phyloP scores from a whole-genome alignment of 2,888 invertebrate genomes.

The Pristionchus entomophagus region DNA sequence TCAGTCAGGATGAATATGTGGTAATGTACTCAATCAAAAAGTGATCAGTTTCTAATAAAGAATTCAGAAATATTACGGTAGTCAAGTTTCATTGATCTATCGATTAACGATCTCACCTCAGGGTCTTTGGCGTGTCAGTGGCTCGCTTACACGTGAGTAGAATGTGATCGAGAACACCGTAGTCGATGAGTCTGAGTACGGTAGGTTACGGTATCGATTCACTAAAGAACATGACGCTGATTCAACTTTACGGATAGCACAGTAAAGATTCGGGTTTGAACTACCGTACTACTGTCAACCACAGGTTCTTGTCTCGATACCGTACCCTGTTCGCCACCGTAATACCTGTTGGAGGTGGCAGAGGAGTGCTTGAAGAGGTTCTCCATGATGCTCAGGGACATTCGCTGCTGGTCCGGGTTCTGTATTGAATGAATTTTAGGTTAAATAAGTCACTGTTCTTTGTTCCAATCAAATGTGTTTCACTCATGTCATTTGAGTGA shows the following conservation, averaged over 20 bases:
- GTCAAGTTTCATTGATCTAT: neutral
- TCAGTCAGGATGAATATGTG: too few species aligned
- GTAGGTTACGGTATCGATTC: neutral
- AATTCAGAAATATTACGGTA: too few species aligned
- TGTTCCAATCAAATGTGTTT: neutral
- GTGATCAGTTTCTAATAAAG: too few species aligned
- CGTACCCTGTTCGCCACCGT: neutral
- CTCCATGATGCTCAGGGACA: conserved; percentile 73
- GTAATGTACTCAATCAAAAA: too few species aligned
- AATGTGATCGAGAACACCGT: conserved; percentile 73
- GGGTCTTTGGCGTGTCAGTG: conserved; percentile 65
- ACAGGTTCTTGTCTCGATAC: too few species aligned
- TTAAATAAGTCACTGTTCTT: too few species aligned
- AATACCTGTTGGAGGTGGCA: conserved; percentile 65
- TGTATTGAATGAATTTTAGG: conserved; percentile 50
- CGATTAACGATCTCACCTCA: conserved; percentile 45
- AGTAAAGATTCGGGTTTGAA: too few species aligned
- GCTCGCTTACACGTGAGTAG: conserved; percentile 73
- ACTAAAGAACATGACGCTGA: neutral
- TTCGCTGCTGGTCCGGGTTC: conserved; percentile 72
- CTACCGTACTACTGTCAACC: too few species aligned
- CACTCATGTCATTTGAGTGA: neutral
- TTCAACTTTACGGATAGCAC: conserved; percentile 26
- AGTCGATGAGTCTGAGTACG: conserved; percentile 67
- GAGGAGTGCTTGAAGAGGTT: conserved; percentile 72